Evolutionary conservation across 1,140 invertebrate species (phyloP).

Genomic region (Paramacrobiotus metropolitanus): DNA sequence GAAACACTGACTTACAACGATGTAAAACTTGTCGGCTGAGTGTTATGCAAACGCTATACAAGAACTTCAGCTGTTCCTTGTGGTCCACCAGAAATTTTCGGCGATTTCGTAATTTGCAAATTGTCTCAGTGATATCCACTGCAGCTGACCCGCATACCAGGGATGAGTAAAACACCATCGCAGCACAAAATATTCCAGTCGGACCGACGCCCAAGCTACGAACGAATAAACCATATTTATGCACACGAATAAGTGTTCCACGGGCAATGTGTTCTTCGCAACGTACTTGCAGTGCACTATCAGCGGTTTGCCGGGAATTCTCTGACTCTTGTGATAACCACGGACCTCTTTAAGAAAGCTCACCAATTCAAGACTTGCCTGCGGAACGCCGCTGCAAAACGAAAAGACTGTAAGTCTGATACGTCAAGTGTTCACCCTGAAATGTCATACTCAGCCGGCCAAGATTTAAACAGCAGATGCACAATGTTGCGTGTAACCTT

Average conservation of each 20-base stretch:
- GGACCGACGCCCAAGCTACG: background rate
- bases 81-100: background rate
- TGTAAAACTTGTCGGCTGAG: background rate
- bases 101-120: background rate
- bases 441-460: background rate
- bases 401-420: background rate
- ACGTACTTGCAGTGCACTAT: background rate
- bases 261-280: background rate
- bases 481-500: background rate
- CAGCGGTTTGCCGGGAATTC: background rate
- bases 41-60: background rate
- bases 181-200: background rate
- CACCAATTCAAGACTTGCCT: background rate
- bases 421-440: background rate
- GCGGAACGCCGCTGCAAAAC: background rate
- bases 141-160: background rate
- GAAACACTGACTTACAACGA: no score
- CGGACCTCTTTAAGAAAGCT: background rate
- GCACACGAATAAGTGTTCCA: background rate
- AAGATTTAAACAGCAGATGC: background rate
- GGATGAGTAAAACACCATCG: background rate
- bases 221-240: no score
- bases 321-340: background rate
- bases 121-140: background rate
- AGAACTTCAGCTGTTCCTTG: background rate